Evolutionary conservation across 2,888 invertebrate species (phyloP), one percentile per base, ranked within the genome.

Genomic region (Orthosia incerta): DNA sequence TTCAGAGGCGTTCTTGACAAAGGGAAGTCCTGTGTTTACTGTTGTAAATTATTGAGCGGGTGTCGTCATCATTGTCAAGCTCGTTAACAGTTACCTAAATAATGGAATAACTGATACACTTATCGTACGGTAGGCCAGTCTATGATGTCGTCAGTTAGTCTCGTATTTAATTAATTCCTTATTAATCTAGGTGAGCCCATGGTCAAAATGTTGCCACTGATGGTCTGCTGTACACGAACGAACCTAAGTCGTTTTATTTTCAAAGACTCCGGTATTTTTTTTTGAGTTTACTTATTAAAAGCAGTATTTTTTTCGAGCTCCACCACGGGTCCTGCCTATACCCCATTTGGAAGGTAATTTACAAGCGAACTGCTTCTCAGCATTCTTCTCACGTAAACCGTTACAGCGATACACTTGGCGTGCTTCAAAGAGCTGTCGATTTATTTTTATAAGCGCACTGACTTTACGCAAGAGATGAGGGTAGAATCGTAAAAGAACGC

Each of bases 371-470:
- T 51, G 48, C 59, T 51, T n/a, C 4, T 84, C n/a, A 65, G 55
- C 16, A 63, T 84, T 84, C 80, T 53, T 2, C 13, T 15, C 85
- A 85, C 85, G 85, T 80, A 80, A 53, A 39, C 68, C 74, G 80
- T 86, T 84, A 84, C 79, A 82, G 66, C 85, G 80, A 85, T 85
- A 85, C 83, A 85, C 87, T 78, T 60, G 72, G 76, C 75, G 75
- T 59, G 74, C 72, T 72, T 76, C 85, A 82, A 86, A 84, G 81
- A 79, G 74, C 77, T 86, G 86, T 87, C 86, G 87, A 86, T 86
- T 87, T 87, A 86, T 86, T 86, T 86, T 86, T 86, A 82, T 86
- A 86, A 87, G 87, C 87, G 79, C 82, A 78, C 83, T 76, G 83
- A 82, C 79, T 83, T 84, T 80, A 78, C 80, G 80, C 66, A 48